These are phyloP conservation scores for Larimichthys polyactis DNA, from an alignment of 2,113 vertebrate species.

Conservation along the genomic window DNA sequence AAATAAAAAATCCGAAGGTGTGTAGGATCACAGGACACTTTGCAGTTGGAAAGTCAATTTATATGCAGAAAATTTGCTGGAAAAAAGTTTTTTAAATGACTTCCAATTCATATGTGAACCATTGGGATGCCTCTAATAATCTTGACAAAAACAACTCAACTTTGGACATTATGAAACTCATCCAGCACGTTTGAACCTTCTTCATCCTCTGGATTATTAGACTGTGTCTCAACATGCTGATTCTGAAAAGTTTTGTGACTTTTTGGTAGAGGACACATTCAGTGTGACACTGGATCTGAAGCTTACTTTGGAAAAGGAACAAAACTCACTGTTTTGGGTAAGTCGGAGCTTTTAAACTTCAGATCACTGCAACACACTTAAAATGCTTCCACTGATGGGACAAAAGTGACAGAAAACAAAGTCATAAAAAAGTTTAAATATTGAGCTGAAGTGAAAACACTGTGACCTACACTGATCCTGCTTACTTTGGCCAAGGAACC, in stretches of 20 bases:
- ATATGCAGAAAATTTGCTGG: background rate
- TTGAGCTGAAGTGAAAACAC: constrained; percentile 43
- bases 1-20: background rate
- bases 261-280: constrained; percentile 64
- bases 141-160: background rate
- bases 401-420: background rate
- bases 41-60: background rate
- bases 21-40: accelerated
- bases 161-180: background rate
- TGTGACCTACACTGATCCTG: constrained; percentile 77
- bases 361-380: background rate
- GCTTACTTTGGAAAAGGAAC: too few relatives aligned
- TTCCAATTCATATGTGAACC: background rate
- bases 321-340: too few relatives aligned
- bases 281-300: constrained; percentile 73
- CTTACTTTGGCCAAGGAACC: constrained; percentile 86
- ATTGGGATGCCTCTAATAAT: background rate
- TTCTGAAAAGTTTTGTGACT: background rate
- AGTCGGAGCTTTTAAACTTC: background rate
- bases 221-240: background rate
- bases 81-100: background rate
- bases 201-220: constrained; percentile 26
- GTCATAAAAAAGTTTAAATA: background rate
- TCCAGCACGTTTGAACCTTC: background rate
- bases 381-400: too few relatives aligned